A percentile compares a stretch with the other conserved stretches of the same genome.
phyloP scores from a whole-genome alignment of 2,797 vertebrate genomes.

The Cuculus canorus region DNA sequence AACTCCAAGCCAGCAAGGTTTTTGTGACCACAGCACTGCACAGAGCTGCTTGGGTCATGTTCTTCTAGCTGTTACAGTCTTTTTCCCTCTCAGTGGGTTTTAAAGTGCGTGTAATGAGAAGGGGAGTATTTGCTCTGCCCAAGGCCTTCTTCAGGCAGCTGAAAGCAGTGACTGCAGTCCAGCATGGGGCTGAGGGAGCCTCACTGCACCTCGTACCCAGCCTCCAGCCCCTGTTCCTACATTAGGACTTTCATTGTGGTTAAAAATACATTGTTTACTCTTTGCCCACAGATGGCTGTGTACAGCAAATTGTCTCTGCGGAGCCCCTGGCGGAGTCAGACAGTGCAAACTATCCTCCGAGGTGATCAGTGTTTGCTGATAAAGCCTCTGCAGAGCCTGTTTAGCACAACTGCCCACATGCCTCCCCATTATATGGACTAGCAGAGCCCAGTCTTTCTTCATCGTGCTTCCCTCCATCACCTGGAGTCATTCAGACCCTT shows the following conservation, averaged over 20 bases:
- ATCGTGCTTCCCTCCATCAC: background rate
- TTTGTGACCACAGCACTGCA: background rate
- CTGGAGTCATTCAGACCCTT: accelerated
- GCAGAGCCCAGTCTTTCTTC: background rate
- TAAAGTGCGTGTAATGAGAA: background rate
- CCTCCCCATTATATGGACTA: accelerated
- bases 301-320: background rate
- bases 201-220: background rate
- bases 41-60: background rate
- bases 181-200: accelerated
- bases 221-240: background rate
- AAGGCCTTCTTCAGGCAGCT: background rate
- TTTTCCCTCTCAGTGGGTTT: background rate
- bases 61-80: background rate
- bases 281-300: accelerated
- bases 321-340: background rate
- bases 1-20: background rate
- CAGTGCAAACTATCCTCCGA: background rate
- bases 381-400: background rate
- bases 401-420: background rate
- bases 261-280: background rate
- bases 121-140: background rate
- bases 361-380: accelerated
- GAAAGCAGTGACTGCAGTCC: background rate
- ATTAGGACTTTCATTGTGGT: background rate